Conservation (phyloP, 1,140 invertebrate genomes). For the Ridgeia piscesae region DNA sequence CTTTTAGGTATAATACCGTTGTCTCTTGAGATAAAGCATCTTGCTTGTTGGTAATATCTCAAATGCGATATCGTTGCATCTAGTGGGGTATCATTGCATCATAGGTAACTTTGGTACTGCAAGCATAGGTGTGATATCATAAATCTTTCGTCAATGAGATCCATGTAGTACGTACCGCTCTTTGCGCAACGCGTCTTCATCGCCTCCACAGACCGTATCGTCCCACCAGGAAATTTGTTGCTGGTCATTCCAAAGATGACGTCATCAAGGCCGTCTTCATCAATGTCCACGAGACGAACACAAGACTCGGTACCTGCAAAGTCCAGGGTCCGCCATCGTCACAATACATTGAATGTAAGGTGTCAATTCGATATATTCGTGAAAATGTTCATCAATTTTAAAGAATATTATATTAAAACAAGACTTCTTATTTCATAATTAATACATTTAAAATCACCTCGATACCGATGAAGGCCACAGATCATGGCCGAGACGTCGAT, state of each 20-base stretch:
- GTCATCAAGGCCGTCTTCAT: slow-evolving; percentile 46
- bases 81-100: no score
- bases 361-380: no score
- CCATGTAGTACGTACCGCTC: background rate
- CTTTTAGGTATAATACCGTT: no score
- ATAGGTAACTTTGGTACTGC: background rate
- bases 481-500: no score
- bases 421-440: no score
- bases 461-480: no score
- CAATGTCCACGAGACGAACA: slow-evolving; percentile 44
- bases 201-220: background rate
- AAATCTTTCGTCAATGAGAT: background rate
- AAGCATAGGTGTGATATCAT: background rate
- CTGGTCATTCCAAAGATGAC: slow-evolving; percentile 38
- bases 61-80: no score
- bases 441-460: no score
- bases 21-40: no score
- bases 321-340: background rate
- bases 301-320: slow-evolving; percentile 37
- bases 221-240: background rate
- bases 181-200: background rate
- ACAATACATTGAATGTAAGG: background rate
- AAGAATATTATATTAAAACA: no score
- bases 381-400: no score
- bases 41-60: no score